Conservation (phyloP, 2,888 invertebrate species). For the Sesia apiformis region DNA sequence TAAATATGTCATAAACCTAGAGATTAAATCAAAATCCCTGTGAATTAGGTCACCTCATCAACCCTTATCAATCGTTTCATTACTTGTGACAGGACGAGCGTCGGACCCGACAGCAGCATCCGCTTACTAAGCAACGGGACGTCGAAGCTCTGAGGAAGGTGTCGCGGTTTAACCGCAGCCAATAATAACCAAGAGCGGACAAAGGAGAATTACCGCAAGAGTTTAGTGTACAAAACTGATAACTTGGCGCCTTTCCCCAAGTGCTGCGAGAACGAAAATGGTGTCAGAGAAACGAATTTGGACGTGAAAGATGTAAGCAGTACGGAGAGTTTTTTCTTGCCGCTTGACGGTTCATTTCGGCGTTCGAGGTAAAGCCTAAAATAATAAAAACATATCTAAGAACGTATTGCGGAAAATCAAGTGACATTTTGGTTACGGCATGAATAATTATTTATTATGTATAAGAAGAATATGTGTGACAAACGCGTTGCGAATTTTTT, state of each 20-base stretch:
- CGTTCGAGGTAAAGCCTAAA: background rate
- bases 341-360: slow-evolving; percentile 23
- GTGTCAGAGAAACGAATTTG: slow-evolving; percentile 28
- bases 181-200: slow-evolving; percentile 47
- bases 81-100: slow-evolving; percentile 38
- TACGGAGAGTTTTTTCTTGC: slow-evolving; percentile 49
- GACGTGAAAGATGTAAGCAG: slow-evolving; percentile 37
- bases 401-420: no score
- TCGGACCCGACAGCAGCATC: slow-evolving; percentile 61
- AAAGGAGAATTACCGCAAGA: slow-evolving; percentile 52
- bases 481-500: no score
- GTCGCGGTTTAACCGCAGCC: slow-evolving; percentile 33
- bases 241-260: slow-evolving; percentile 50
- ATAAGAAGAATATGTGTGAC: no score
- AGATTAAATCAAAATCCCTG: no score
- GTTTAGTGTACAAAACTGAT: slow-evolving; percentile 34
- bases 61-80: no score
- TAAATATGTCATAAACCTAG: no score
- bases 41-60: no score
- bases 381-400: background rate
- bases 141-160: slow-evolving; percentile 62
- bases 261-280: slow-evolving; percentile 54
- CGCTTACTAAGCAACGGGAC: slow-evolving; percentile 58
- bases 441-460: no score
- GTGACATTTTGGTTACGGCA: no score